Evolutionary conservation across 2,797 vertebrate species (phyloP), one percentile per base, ranked within the genome.

Genomic region (Lycodopsis pacificus): DNA sequence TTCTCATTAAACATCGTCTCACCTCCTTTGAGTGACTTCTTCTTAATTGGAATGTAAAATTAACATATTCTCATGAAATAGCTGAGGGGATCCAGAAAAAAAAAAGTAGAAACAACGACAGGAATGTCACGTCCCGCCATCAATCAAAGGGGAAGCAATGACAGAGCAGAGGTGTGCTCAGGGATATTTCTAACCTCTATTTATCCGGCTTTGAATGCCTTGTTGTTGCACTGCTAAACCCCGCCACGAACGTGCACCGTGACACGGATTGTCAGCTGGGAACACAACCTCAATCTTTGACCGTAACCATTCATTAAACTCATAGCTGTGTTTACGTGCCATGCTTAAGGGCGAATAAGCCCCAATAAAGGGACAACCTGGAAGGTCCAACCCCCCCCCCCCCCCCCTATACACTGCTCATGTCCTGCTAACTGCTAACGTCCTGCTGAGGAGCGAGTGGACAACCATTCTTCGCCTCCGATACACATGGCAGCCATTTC

Each of bases 1-100:
- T 85, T 86, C 68, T 85, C 78, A 85, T 82, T 86, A 90, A 90
- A 80, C 27, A 62, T 76, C 34, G 19, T 80, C 76, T 88, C 86
- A 87, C 82, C 89, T 89, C 77, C 63, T 89, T 79, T 88, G 86
- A 92, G 75, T 90, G 87, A 91, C 84, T 90, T 76, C 56, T 54
- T 49, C 74, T 81, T 90, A 91, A 93, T 92, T 90, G 88, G 82
- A 92, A 91, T 82, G 80, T 86, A 76, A 89, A 90, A 90, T 92
- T 89, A 89, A 88, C 83, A 91, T 89, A 89, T 88, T 88, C 77
- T 86, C 74, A 73, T 72, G 59, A 85, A 89, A 89, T 82, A 86
- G 89, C 85, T 90, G 70, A 91, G 62, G 86, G 79, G 83, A 84
- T 67, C 30, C 27, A 64, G 53, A 36, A 56, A 81, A 46, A 46